Evolutionary conservation across 2,888 invertebrate genomes (phyloP), one percentile per base, ranked within the genome.

Genomic region (Lampropteryx suffumata): DNA sequence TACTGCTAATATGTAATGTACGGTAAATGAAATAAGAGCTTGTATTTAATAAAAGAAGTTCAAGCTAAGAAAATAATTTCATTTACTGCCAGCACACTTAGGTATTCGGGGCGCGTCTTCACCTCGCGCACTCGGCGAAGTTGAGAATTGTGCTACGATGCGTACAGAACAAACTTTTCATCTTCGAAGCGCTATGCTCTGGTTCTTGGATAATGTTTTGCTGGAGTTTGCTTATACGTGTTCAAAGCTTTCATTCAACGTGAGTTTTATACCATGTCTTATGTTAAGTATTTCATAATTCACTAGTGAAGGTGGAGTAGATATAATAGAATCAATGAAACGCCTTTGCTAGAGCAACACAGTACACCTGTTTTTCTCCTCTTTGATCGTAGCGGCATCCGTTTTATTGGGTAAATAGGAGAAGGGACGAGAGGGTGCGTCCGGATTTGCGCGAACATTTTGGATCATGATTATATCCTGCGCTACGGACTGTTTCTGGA

Each of bases 131-230:
- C 39, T 27, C 44, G 10, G 28, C 39, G 35, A 44, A 50, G 35
- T 53, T 48, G 40, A 32, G 34, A 30, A 50, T 46, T 46, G 54
- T 29, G 21, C 50, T 30, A 35, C 54, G 50, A 46, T 43, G 54
- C 54, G 54, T 55, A 39, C 45, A 26, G 26, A 48, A 40, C 47
- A 52, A 52, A 52, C 52, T 52, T 52, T 47, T 52, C 48, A 48
- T 52, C 52, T 52, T 52, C 42, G 35, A 34, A 24, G 24, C 34
- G 33, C 11, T 14, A 27, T 11, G 51, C 46, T 35, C 47, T 40
- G 46, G 10, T 45, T 52, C 39, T 43, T 21, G 43, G 39, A 26
- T 40, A 48, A 44, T 52, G 52, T 52, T 52, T 52, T 30, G 37
- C 47, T 36, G 24, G 34, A 52, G 35, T 47, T 47, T 37, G 24